phyloP scores from a whole-genome alignment of 2,797 vertebrate species.

The Salmo trutta region DNA sequence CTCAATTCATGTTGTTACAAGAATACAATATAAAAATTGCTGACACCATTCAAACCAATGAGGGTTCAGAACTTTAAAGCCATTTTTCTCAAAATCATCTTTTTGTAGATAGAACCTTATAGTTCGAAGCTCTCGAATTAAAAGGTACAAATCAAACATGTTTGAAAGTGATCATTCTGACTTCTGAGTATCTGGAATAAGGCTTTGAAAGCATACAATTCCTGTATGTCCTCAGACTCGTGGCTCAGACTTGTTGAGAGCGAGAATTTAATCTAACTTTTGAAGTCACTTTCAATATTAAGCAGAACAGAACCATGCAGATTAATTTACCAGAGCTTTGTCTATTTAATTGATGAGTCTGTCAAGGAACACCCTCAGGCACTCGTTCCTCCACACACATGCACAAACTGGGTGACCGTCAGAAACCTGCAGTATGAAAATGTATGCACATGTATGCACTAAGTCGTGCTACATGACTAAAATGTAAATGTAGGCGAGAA shows the following conservation, averaged over 20 bases:
- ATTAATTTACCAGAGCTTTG: constrained; percentile 82
- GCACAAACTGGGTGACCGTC: constrained; percentile 85
- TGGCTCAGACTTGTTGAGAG: constrained; percentile 81
- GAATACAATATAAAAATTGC: no score
- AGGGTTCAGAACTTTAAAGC: no score
- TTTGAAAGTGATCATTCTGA: neutral
- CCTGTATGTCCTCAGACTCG: constrained; percentile 90
- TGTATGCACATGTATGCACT: no score
- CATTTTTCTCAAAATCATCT: no score
- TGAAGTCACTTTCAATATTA: constrained; percentile 80
- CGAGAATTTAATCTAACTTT: constrained; percentile 53
- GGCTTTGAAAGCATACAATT: constrained; percentile 89
- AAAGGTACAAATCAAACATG: neutral
- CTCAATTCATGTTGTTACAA: no score
- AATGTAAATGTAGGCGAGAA: no score
- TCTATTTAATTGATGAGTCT: constrained; percentile 88
- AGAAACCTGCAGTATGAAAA: constrained; percentile 76
- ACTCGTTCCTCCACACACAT: constrained; percentile 95
- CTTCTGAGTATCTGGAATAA: constrained; percentile 84
- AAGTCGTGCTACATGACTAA: no score
- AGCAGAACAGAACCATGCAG: neutral
- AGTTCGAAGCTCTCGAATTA: neutral
- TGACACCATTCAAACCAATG: no score
- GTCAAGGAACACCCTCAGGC: constrained; percentile 93
- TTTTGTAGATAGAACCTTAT: no score